phyloP scores from a whole-genome alignment of 2,113 vertebrate species.

The Rhinolophus sinicus region DNA sequence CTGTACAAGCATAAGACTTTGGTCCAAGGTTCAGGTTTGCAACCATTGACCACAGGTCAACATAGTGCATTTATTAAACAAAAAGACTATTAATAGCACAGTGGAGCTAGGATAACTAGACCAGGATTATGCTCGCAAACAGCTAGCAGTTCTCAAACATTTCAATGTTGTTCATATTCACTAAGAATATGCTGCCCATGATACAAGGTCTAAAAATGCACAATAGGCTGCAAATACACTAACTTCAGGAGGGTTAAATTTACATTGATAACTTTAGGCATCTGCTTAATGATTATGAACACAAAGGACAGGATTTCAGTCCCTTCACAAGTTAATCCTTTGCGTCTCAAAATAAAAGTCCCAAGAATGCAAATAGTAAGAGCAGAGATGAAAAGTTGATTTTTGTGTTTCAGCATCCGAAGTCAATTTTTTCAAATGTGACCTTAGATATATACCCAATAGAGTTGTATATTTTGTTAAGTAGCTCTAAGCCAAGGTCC shows the following conservation, averaged over 20 bases:
- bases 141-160: not conserved
- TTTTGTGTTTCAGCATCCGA: not conserved
- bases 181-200: not conserved
- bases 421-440: not conserved
- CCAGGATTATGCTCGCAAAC: not conserved
- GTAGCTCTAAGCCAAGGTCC: not conserved
- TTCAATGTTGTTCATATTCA: not conserved
- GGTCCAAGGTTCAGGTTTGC: not conserved
- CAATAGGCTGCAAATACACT: not conserved
- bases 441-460: not conserved
- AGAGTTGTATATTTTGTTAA: conserved; percentile 21
- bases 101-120: not conserved
- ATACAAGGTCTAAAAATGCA: not conserved
- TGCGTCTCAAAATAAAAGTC: not conserved
- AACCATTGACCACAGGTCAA: conserved; percentile 10
- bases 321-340: not conserved
- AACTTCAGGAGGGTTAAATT: not conserved
- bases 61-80: not conserved
- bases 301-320: not conserved
- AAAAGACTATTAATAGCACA: not conserved
- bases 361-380: not conserved
- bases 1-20: not conserved
- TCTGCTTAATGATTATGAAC: not conserved
- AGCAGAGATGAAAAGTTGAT: not conserved
- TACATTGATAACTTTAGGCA: not conserved